Base-by-base conservation (phyloP, 2,888 invertebrate species). In the Oscheius sp. region DNA sequence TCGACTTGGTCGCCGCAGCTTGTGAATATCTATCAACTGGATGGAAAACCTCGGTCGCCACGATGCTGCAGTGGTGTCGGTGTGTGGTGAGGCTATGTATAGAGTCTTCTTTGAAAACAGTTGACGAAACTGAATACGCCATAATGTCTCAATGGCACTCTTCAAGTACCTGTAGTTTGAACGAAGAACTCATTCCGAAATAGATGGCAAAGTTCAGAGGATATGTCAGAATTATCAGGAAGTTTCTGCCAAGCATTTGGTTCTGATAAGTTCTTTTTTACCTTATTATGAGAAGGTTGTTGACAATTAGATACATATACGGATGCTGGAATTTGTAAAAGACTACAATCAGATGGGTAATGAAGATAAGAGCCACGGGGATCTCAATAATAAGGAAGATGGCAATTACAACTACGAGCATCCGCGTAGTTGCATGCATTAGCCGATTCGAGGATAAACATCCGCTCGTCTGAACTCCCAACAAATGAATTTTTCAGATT, bases 121-220 rank as follows among this genome's bases (percentile, higher is more conserved):
- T 55, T 72, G 70, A 55, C 73, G 68, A 51, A 76, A 73, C 62
- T 76, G 37, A 70, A 76, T 63, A 29, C 21, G 13, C 13, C 13
- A 59, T 33, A 13, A 21, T 55, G 13, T 21, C 32, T 29, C 21
- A 2, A 7, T 70, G 35, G 29, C 33, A 37, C 50, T n/a, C 4
- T 9, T 13, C 29, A 21, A 32, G 21, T 37, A 79, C 73, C 70
- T 77, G 76, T 11, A 75, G 72, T 59, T 96, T 92, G 90, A 96
- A 96, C 89, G 95, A 95, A 48, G 95, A 92, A 50, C 95, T 95
- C 96, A 96, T 96, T 9, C 95, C 95, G 89, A 95, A 96, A 88
- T 96, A 96, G 80, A 96, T 95, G 77, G 95, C 95, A 88, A 96
- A 96, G 90, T 96, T 96, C 74, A 91, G 79, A 9, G 95, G 95